phyloP scores from a whole-genome alignment of 1,140 invertebrate genomes.

The Orchesella cincta region DNA sequence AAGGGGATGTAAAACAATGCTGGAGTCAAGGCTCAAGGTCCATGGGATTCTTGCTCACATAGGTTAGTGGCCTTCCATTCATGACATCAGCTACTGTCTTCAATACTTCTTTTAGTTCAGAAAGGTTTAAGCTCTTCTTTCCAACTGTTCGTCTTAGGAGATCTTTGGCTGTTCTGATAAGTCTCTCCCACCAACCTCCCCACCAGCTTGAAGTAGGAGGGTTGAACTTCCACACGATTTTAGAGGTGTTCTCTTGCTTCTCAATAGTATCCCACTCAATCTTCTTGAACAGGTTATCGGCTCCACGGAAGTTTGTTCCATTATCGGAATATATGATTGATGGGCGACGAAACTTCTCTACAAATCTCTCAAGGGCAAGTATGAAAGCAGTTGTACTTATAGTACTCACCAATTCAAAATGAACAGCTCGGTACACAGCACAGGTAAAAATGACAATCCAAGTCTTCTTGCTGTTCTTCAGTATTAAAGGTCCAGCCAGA shows the following conservation, averaged over 20 bases:
- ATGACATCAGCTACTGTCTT: neutral
- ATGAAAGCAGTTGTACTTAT: neutral
- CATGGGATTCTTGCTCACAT: neutral
- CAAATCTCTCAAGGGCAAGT: neutral
- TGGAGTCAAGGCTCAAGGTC: neutral
- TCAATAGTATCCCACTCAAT: neutral
- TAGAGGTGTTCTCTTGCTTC: neutral
- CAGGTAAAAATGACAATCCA: conserved; percentile 1
- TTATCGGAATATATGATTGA: neutral
- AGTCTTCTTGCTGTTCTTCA: neutral
- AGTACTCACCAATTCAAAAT: neutral
- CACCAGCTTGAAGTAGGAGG: neutral
- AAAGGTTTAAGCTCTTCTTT: neutral
- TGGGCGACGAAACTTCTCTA: neutral
- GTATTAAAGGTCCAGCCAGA: neutral
- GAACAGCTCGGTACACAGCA: neutral
- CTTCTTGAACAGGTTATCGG: neutral
- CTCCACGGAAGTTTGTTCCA: conserved; percentile 8
- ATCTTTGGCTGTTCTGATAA: neutral
- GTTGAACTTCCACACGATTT: neutral
- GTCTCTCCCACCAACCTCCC: neutral
- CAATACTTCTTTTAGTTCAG: neutral
- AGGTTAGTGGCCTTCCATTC: neutral
- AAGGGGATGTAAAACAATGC: neutral
- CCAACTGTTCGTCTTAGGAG: neutral